Conservation (phyloP, 2,888 invertebrate genomes). For the Synanthedon myopaeformis region DNA sequence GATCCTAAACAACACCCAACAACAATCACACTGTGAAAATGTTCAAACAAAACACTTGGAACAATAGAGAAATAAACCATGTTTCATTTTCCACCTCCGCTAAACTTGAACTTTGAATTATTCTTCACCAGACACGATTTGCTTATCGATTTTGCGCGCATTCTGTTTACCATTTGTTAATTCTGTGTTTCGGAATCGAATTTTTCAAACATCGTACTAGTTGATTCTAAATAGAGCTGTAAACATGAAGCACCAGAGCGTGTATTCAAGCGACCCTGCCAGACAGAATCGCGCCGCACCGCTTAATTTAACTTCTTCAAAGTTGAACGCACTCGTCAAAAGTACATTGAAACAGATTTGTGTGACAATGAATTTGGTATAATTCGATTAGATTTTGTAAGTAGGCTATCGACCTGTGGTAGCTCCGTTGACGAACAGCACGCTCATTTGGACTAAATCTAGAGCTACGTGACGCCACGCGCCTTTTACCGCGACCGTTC, state of each 20-base stretch:
- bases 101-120: conserved; percentile 24
- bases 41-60: conserved; percentile 35
- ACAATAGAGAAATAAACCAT: conserved; percentile 61
- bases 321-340: neutral
- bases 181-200: conserved; percentile 4
- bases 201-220: neutral
- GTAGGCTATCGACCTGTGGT: conserved; percentile 40
- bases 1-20: conserved; percentile 15
- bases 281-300: neutral
- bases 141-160: conserved; percentile 20
- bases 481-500: conserved; percentile 43
- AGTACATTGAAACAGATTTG: conserved; percentile 17
- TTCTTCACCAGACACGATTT: conserved; percentile 20
- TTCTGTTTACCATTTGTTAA: conserved; percentile 15
- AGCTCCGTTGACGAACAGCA: conserved; percentile 20
- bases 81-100: conserved; percentile 42
- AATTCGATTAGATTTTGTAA: conserved; percentile 51
- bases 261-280: neutral
- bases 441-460: conserved; percentile 40
- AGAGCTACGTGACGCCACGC: conserved; percentile 52
- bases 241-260: neutral
- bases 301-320: neutral
- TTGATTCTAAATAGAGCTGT: neutral
- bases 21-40: conserved; percentile 20
- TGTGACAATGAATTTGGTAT: conserved; percentile 32